Evolutionary conservation across 2,797 vertebrate genomes (phyloP), one percentile per base, ranked within the genome.

Genomic region (Zalophus californianus): DNA sequence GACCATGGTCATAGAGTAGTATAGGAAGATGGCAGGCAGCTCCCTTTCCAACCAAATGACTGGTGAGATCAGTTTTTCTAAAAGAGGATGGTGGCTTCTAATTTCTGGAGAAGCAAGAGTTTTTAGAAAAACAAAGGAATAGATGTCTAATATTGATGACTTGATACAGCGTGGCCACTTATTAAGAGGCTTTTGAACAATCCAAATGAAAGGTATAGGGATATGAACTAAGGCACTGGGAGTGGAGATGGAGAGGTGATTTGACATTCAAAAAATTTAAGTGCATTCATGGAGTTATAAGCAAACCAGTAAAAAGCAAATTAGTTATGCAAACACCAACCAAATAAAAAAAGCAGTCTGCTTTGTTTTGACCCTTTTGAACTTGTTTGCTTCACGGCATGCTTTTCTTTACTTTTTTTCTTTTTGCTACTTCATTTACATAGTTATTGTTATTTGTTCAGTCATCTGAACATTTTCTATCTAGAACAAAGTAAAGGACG

Each of bases 381-480:
- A 58, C 32, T 73, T 41, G 21, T 18, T 91, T 44, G 50, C 70
- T 94, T 60, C 27, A 7, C 27, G 4, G 8, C 48, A n/a, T n/a
- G n/a, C n/a, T n/a, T n/a, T n/a, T n/a, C n/a, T n/a, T n/a, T n/a
- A n/a, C n/a, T n/a, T n/a, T n/a, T n/a, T 10, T 44, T 72, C 70
- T 16, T 73, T 88, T 84, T 79, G 41, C 25, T 60, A 2, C 75
- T 77, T 92, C 72, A 88, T 96, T 95, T 96, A n/a, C 85, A 75
- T 88, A 77, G 44, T 52, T 73, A 83, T 35, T 92, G 58, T 70
- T n/a, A 9, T 54, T 95, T 91, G 83, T 82, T 94, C 54, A 85
- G 77, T 87, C 94, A 70, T 29, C 64, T 86, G 92, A 80, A 54
- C 83, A 73, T 80, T 96, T 96, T 85, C 83, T 91, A 2, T 86